Evolutionary conservation across 1,140 invertebrate genomes (phyloP).

Genomic region (Pinna nobilis): DNA sequence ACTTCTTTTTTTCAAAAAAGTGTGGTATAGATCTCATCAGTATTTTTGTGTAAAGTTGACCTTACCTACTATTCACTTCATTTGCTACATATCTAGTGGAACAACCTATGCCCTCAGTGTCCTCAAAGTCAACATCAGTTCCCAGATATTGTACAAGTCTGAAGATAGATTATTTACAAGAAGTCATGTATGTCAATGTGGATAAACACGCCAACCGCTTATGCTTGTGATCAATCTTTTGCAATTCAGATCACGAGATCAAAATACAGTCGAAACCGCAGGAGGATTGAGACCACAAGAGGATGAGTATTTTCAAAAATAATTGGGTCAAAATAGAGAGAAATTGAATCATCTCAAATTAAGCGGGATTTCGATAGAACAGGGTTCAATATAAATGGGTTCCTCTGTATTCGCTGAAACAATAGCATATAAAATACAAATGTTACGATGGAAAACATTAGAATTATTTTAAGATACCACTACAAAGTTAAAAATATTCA

Average conservation of each 20-base stretch:
- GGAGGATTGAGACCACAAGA: not conserved
- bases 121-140: conserved; percentile 32
- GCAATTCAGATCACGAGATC: not conserved
- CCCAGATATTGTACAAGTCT: conserved; percentile 53
- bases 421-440: not conserved
- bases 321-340: not conserved
- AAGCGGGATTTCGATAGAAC: not conserved
- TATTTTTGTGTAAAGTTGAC: too few relatives aligned
- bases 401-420: too few relatives aligned
- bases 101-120: conserved; percentile 16
- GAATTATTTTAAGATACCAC: too few relatives aligned
- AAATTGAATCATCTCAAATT: not conserved
- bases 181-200: not conserved
- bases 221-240: not conserved
- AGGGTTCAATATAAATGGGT: too few relatives aligned
- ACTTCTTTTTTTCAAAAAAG: too few relatives aligned
- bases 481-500: too few relatives aligned
- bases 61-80: too few relatives aligned
- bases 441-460: not conserved
- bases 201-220: not conserved
- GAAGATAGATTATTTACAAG: conserved; percentile 13
- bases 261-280: not conserved
- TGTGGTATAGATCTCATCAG: too few relatives aligned
- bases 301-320: not conserved
- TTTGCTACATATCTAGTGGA: not conserved